These are phyloP conservation scores for Cyclina sinensis DNA, from an alignment of 1,140 invertebrate genomes.

Conservation along the genomic window DNA sequence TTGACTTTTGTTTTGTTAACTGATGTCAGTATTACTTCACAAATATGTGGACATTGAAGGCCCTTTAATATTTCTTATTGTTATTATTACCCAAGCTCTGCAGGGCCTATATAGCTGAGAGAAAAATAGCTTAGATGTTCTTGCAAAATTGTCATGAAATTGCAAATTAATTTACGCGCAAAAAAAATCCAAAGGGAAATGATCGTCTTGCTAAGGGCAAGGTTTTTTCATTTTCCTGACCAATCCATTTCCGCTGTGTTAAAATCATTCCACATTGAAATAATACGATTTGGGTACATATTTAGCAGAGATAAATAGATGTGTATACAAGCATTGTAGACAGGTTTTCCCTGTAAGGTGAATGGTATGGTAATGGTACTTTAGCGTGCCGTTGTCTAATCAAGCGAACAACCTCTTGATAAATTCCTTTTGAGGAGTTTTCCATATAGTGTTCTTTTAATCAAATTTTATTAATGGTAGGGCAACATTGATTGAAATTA, in stretches of 20 bases:
- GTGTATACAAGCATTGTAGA: constrained; percentile 3
- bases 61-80: too few species aligned
- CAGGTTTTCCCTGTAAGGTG: background rate
- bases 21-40: too few species aligned
- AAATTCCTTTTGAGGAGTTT: constrained; percentile 42
- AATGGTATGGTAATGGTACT: constrained; percentile 25
- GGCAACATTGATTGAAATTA: constrained; percentile 24
- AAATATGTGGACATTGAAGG: too few species aligned
- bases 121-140: too few species aligned
- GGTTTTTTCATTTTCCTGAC: background rate
- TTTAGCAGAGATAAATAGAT: constrained; percentile 3
- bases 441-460: constrained; percentile 24
- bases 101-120: too few species aligned
- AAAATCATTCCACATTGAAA: background rate
- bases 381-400: constrained; percentile 26
- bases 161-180: background rate
- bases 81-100: too few species aligned
- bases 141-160: background rate
- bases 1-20: too few species aligned
- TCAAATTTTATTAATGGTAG: constrained; percentile 39
- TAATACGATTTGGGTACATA: constrained; percentile 30
- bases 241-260: constrained; percentile 6
- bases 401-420: constrained; percentile 9
- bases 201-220: background rate
- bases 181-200: background rate